Conservation (phyloP, 1,140 invertebrate genomes). For the Pseudachorutes palmiensis region DNA sequence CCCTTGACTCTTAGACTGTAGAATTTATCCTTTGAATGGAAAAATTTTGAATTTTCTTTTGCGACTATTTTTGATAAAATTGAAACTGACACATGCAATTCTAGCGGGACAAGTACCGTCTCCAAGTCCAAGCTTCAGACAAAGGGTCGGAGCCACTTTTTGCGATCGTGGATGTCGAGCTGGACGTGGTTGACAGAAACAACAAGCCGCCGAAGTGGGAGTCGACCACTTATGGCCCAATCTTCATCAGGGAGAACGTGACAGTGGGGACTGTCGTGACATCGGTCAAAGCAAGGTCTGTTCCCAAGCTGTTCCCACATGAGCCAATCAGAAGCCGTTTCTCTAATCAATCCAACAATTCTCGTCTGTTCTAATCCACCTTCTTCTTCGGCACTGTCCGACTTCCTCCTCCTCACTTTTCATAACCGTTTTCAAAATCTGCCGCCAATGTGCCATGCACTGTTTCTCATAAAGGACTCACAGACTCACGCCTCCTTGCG, state of each 20-base stretch:
- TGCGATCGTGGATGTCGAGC: constrained; percentile 89
- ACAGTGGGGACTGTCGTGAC: constrained; percentile 94
- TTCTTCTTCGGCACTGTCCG: not conserved
- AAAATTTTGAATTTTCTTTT: too few relatives aligned
- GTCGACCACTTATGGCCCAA: constrained; percentile 83
- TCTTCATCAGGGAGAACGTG: constrained; percentile 94
- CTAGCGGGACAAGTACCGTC: constrained; percentile 87
- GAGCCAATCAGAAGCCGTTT: constrained; percentile 12
- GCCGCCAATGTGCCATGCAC: constrained; percentile 5
- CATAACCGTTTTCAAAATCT: not conserved
- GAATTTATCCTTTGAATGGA: too few relatives aligned
- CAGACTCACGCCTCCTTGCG: not conserved
- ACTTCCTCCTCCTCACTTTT: not conserved
- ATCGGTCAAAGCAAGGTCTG: constrained; percentile 93
- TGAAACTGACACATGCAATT: constrained; percentile 48
- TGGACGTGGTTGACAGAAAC: constrained; percentile 83
- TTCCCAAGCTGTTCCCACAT: constrained; percentile 47
- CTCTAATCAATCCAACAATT: too few relatives aligned
- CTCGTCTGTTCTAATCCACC: not conserved
- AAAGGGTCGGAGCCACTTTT: constrained; percentile 67
- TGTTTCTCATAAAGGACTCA: not conserved
- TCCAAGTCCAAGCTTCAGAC: constrained; percentile 87
- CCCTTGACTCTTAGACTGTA: too few relatives aligned
- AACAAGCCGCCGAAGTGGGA: constrained; percentile 84
- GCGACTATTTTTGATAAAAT: constrained; percentile 3